Base-by-base conservation (phyloP, 1,140 invertebrate genomes). In the Drosophila athabasca region DNA sequence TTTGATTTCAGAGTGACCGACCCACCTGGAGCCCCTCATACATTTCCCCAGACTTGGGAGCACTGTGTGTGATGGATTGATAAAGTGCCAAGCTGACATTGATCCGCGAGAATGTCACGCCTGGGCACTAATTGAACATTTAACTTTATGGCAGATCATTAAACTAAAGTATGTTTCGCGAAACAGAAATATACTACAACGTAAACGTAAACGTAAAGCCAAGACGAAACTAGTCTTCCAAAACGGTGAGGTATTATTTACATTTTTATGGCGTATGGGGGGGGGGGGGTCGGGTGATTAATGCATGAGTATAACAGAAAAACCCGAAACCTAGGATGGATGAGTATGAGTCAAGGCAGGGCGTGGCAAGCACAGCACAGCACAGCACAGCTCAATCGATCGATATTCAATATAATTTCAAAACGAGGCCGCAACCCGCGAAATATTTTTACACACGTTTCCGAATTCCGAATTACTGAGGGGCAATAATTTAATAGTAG, bases 71-170 rank as follows among this genome's bases (percentile, higher is more conserved):
- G 35, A 39, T 49, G 50, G 6, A 2, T 19, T 0, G 17, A 19
- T 53, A 59, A 44, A 44, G 45, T 50, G 41, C 50, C 57, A 41
- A 44, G 46, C 72, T 75, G 81, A 80, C 73, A 77, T 81, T 77
- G 76, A 83, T 79, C 79, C 83, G 69, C 58, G 60, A 54, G 74
- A 84, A 62, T 57, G 61, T 78, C 83, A 88, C 82, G 83, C 83
- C 83, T 79, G 62, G 59, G 66, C 83, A 62, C 78, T 80, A 88
- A 87, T 87, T 87, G 72, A 75, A 60, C 70, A 77, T 72, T 87
- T 82, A 87, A 70, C 78, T 88, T 88, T 88, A 87, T 88, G 79
- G 82, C 44, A 69, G 82, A 79, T 62, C 70, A 87, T 88, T 88
- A 82, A 82, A 60, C 45, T 48, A 66, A 73, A 87, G 65, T 62